A percentile compares a stretch with the other conserved stretches of the same genome.
These are phyloP conservation scores for Mus spretus DNA, from an alignment of 2,797 vertebrate genomes.

Conservation along the genomic window DNA sequence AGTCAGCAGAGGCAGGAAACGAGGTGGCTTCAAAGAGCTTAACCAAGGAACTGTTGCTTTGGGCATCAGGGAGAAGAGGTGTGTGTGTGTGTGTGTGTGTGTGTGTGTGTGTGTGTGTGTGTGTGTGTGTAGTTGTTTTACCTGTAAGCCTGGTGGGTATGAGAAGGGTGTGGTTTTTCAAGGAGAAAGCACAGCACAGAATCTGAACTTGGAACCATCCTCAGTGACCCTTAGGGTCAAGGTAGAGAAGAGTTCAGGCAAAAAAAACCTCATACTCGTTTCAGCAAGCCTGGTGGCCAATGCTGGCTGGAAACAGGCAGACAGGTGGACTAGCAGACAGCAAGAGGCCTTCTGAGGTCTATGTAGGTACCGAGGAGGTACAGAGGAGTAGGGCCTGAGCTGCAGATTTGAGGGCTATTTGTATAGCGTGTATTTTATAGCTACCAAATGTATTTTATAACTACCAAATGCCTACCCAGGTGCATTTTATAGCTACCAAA, in stretches of 20 bases:
- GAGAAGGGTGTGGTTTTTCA: neutral
- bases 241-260: neutral
- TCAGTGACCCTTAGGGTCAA: neutral
- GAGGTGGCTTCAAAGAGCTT: neutral
- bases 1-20: neutral
- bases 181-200: neutral
- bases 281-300: neutral
- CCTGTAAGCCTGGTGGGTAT: neutral
- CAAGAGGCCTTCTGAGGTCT: neutral
- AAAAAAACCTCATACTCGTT: neutral
- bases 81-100: too few relatives aligned
- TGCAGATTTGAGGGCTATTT: neutral
- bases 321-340: neutral
- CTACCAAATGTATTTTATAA: neutral
- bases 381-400: neutral
- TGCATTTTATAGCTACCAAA: neutral
- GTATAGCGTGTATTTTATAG: neutral
- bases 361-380: neutral
- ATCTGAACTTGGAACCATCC: accelerated
- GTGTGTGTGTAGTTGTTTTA: neutral
- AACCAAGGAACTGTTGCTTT: neutral
- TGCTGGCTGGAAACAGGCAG: neutral
- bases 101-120: neutral
- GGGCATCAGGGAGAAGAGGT: neutral
- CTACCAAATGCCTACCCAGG: neutral